phyloP scores from a whole-genome alignment of 2,113 vertebrate species.

The Zosterops borbonicus region DNA sequence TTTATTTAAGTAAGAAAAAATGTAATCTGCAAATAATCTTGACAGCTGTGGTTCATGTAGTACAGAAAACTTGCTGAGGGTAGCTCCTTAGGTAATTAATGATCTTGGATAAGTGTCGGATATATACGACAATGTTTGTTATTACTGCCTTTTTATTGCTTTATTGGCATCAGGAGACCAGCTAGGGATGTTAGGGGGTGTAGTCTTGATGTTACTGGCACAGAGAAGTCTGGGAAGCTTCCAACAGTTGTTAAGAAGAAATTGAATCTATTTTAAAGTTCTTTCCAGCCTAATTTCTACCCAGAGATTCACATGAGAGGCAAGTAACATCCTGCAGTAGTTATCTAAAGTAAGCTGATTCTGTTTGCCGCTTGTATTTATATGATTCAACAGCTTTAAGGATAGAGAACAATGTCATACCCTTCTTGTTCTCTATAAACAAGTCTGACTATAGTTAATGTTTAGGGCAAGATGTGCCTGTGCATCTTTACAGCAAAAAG shows the following conservation, averaged over 20 bases:
- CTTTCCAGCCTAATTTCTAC: constrained; percentile 20
- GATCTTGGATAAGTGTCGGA: not conserved
- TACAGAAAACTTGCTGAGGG: not conserved
- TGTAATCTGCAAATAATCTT: constrained; percentile 18
- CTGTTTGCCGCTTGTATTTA: not conserved
- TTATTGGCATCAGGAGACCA: constrained; percentile 42
- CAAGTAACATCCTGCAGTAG: not conserved
- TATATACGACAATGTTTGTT: constrained; percentile 5
- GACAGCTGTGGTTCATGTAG: constrained; percentile 8
- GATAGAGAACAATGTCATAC: not conserved
- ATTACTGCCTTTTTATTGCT: constrained; percentile 34
- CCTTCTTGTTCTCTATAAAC: not conserved
- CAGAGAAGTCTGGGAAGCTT: not conserved
- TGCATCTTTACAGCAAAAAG: not conserved
- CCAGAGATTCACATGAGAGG: not conserved
- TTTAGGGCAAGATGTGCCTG: not conserved
- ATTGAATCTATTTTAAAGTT: constrained; percentile 5
- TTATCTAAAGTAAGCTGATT: not conserved
- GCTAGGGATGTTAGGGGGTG: not conserved
- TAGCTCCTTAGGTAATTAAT: not conserved
- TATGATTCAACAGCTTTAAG: not conserved
- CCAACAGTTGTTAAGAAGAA: constrained; percentile 30
- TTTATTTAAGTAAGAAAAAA: constrained; percentile 46
- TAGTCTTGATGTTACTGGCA: not conserved
- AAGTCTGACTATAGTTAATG: not conserved